Percentiles rank a stretch among this genome's conserved stretches.
These are phyloP conservation scores for Hermodice carunculata DNA, from an alignment of 2,888 invertebrate genomes.

Conservation along the genomic window DNA sequence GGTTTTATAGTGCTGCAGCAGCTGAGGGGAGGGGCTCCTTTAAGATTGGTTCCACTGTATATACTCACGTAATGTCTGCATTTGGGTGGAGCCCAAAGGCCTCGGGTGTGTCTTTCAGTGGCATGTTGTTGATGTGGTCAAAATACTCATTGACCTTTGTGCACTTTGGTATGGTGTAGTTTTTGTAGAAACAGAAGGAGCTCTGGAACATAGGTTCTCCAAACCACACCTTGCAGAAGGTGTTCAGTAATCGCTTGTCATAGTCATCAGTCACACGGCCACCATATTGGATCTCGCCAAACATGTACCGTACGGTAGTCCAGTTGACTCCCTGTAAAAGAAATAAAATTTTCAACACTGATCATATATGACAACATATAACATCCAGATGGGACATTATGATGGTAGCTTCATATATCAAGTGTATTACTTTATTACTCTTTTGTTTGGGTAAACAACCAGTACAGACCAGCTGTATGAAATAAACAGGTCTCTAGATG, in stretches of 20 bases:
- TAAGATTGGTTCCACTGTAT: no score
- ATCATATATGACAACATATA: no score
- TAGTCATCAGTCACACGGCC: constrained; percentile 70
- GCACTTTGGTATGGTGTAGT: constrained; percentile 68
- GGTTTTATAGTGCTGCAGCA: no score
- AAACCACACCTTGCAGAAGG: constrained; percentile 70
- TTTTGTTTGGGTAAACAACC: no score
- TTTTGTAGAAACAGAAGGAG: constrained; percentile 66
- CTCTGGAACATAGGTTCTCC: constrained; percentile 67
- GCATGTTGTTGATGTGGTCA: constrained; percentile 64
- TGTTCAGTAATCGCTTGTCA: constrained; percentile 69
- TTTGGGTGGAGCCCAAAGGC: constrained; percentile 70
- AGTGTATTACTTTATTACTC: no score
- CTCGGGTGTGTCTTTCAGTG: constrained; percentile 67
- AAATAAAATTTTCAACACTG: no score
- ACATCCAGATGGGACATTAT: no score
- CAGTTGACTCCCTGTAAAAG: constrained; percentile 68
- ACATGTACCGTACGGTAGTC: constrained; percentile 70
- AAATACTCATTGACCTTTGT: constrained; percentile 62
- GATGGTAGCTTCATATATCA: no score
- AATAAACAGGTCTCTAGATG: no score
- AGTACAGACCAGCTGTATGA: no score
- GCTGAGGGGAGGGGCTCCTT: no score
- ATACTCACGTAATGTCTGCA: constrained; percentile 69
- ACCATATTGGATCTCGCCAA: constrained; percentile 71